These are phyloP conservation scores for Drosophila eugracilis DNA, from an alignment of 1,140 invertebrate species.

Conservation along the genomic window DNA sequence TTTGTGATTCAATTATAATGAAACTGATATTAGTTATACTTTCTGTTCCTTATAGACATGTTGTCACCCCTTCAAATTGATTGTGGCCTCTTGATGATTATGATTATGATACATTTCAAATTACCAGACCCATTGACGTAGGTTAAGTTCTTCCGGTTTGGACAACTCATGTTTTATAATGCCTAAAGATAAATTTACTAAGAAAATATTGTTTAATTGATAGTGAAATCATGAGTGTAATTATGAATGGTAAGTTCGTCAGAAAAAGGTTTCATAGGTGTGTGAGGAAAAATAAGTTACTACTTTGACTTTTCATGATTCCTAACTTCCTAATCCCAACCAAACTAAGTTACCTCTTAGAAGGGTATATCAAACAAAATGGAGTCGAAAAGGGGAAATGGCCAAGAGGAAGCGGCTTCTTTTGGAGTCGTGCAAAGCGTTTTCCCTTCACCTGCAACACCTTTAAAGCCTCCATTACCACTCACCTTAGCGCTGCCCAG, in stretches of 20 bases:
- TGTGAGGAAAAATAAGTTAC: not conserved
- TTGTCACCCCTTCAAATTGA: slow-evolving; percentile 52
- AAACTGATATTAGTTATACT: slow-evolving; percentile 48
- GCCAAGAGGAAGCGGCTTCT: slow-evolving; percentile 32
- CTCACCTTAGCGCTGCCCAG: slow-evolving; percentile 30
- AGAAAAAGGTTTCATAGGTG: slow-evolving; percentile 1
- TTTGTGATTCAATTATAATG: slow-evolving; percentile 70
- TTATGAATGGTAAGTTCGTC: not conserved
- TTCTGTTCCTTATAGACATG: slow-evolving; percentile 72
- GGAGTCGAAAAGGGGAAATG: not conserved
- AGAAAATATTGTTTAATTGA: slow-evolving; percentile 13
- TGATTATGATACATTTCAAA: slow-evolving; percentile 46
- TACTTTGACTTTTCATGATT: not conserved
- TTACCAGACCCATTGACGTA: slow-evolving; percentile 33
- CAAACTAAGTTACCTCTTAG: not conserved
- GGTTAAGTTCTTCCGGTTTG: slow-evolving; percentile 29
- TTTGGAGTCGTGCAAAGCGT: slow-evolving; percentile 23
- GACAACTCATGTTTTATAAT: slow-evolving; percentile 24
- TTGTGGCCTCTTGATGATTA: slow-evolving; percentile 42
- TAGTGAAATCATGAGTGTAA: slow-evolving; percentile 28
- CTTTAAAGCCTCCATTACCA: slow-evolving; percentile 9
- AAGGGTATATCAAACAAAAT: slow-evolving; percentile 1
- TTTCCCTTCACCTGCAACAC: slow-evolving; percentile 28
- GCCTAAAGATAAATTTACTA: not conserved
- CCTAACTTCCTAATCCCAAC: not conserved